Evolutionary conservation across 2,113 vertebrate genomes (phyloP).

Genomic region (Nanorana parkeri): DNA sequence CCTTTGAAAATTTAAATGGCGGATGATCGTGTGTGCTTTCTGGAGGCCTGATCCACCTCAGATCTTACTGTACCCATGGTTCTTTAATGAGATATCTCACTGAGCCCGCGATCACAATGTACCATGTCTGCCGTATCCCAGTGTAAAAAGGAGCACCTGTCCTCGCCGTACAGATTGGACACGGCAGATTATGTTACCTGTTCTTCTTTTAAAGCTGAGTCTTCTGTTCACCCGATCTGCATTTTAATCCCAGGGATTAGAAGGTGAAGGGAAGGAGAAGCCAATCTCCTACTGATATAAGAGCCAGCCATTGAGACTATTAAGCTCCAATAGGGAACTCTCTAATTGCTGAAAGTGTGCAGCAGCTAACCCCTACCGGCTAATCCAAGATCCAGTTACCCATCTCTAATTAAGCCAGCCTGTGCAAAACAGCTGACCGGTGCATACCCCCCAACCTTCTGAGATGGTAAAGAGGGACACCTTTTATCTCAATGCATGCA

Average conservation of each 20-base stretch:
- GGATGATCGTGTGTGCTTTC: too few species aligned
- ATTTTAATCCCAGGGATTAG: constrained; percentile 39
- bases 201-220: neutral
- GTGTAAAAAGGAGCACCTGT: neutral
- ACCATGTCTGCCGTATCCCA: too few species aligned
- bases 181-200: constrained; percentile 5
- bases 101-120: too few species aligned
- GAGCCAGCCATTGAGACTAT: constrained; percentile 3
- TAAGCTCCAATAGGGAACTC: constrained; percentile 4
- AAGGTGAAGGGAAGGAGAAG: neutral
- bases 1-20: too few species aligned
- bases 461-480: too few species aligned
- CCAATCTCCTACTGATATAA: neutral
- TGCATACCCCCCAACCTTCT: too few species aligned
- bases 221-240: constrained; percentile 13
- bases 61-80: too few species aligned
- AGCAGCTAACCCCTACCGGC: neutral
- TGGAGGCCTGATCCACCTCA: too few species aligned
- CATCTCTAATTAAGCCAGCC: neutral
- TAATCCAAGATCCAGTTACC: constrained; percentile 45
- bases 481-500: too few species aligned
- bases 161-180: neutral
- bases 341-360: neutral
- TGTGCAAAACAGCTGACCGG: neutral
- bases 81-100: too few species aligned